Base-by-base conservation (phyloP, 2,113 vertebrate genomes). In the Dascyllus trimaculatus region DNA sequence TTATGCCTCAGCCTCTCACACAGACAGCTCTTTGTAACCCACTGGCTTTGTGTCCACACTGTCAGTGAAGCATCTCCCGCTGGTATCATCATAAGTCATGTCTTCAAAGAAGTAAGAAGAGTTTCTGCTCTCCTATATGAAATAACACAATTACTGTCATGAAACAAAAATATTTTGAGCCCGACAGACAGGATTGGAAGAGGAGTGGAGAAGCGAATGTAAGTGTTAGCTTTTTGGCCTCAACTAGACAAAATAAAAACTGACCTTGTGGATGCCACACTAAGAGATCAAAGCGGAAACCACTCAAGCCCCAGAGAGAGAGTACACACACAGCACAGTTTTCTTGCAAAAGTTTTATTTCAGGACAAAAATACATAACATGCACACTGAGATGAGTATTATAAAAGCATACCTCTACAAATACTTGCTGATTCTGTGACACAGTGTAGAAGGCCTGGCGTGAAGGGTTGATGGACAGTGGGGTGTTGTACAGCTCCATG, bases 401-500 rank as follows among this genome's bases (percentile, higher is more conserved):
- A 11, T 5, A 38, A 67, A 54, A 49, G 26, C 65, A 3, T 95
- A 99, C 98, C 97, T 98, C 96, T 21, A 99, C 98, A 62, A 95
- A 97, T 88, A 99, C 53, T 26, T 91, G 91, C 56, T 94, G 91
- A 8, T 97, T 96, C 75, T 97, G 95, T 3, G 92, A 88, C 76
- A 97, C 91, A 0, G 95, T 95, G 91, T 93, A 94, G 86, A 97
- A 92, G 19, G 93, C 91, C 79, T 96, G 95, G 3, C 91, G 88
- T 1, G 94, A 92, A 0, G 96, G 95, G 56, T 72, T 76, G 24
- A 65, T 82, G 83, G 96, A 95, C 11, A 94, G 91, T 61, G 93
- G 92, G 0, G 94, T 95, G 90, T 92, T 88, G 64, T 95, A 97
- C 21, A 99, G 87, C 48, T 98, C 96, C 96, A 99, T 96, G 72